phyloP scores from a whole-genome alignment of 2,888 invertebrate species.

The Cephus runcator region DNA sequence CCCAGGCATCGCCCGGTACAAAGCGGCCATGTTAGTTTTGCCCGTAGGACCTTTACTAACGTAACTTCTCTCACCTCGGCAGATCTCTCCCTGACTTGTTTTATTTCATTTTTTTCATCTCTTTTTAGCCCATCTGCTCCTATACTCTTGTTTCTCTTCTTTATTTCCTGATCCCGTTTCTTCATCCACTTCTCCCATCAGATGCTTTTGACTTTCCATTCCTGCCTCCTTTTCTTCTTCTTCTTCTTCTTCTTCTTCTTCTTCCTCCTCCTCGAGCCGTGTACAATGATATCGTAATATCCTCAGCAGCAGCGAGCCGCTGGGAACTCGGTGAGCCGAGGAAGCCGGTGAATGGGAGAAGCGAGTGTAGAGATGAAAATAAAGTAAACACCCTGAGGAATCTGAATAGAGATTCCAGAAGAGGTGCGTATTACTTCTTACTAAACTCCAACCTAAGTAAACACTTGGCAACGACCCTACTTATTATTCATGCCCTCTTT shows the following conservation, averaged over 20 bases:
- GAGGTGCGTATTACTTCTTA: conserved; percentile 5
- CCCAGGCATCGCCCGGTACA: background rate
- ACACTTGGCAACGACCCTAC: conserved; percentile 2
- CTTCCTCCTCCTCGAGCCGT: background rate
- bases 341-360: background rate
- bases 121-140: background rate
- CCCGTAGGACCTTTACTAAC: background rate
- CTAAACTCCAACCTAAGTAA: background rate
- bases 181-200: background rate
- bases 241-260: too few species aligned
- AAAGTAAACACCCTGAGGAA: conserved; percentile 1
- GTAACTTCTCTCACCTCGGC: background rate
- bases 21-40: conserved; percentile 8
- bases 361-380: background rate
- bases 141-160: background rate
- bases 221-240: background rate
- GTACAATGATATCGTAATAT: background rate
- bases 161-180: background rate
- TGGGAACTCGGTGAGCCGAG: background rate
- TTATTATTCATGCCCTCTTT: background rate
- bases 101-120: background rate
- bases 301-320: background rate
- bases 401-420: conserved; percentile 4
- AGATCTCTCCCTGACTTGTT: background rate
- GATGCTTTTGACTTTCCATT: background rate